Conservation (phyloP, 2,888 invertebrate species). For the Nysson spinosus region DNA sequence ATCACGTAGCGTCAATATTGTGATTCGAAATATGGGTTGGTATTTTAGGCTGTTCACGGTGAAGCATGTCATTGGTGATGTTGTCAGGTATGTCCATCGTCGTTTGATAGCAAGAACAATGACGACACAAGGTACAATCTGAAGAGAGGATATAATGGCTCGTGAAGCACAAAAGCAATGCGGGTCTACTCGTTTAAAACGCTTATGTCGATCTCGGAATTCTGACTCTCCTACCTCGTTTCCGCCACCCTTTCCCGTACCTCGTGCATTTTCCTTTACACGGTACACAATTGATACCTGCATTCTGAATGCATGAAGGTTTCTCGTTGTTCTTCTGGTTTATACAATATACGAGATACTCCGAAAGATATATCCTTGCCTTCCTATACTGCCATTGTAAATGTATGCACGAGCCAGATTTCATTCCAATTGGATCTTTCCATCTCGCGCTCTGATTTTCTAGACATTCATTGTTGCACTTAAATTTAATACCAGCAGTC, state of each 20-base stretch:
- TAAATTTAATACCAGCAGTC: no score
- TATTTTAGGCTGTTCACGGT: slow-evolving; percentile 37
- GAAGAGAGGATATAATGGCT: slow-evolving; percentile 46
- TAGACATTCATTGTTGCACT: no score
- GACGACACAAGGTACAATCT: slow-evolving; percentile 35
- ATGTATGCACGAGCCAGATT: no score
- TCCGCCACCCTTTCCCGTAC: slow-evolving; percentile 13
- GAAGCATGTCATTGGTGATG: slow-evolving; percentile 30
- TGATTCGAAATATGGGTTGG: no score
- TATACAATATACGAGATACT: neutral
- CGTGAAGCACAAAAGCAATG: slow-evolving; percentile 43
- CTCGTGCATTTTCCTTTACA: slow-evolving; percentile 16
- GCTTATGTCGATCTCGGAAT: slow-evolving; percentile 47
- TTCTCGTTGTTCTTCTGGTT: neutral
- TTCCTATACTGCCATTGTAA: neutral
- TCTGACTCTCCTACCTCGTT: slow-evolving; percentile 1
- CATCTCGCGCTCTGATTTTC: no score
- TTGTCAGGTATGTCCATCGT: slow-evolving; percentile 35
- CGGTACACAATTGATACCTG: slow-evolving; percentile 30
- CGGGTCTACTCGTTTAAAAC: slow-evolving; percentile 51
- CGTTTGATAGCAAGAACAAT: slow-evolving; percentile 44
- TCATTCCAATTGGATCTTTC: no score
- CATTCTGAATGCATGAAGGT: neutral
- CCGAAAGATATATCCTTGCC: slow-evolving; percentile 12
- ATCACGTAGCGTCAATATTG: no score